Conservation (phyloP, 2,888 invertebrate species). For the Tillus elongatus region DNA sequence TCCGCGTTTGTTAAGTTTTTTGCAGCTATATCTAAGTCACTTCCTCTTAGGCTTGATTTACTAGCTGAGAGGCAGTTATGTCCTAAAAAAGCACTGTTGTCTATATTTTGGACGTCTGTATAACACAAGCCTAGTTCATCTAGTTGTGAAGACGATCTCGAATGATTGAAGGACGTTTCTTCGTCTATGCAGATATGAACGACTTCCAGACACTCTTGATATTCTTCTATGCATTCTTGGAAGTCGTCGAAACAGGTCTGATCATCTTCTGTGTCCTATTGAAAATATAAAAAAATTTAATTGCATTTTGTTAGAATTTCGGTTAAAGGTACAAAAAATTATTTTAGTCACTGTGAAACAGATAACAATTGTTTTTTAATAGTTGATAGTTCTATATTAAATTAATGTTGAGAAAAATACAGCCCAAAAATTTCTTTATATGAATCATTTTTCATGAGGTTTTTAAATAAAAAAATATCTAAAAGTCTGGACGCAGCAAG, state of each 20-base stretch:
- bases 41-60: conserved; percentile 29
- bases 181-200: conserved; percentile 55
- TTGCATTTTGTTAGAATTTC: no score
- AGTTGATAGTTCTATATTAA: no score
- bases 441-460: no score
- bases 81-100: conserved; percentile 8
- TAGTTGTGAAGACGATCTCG: conserved; percentile 32
- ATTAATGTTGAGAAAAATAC: no score
- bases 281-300: no score
- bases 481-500: no score
- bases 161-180: conserved; percentile 45
- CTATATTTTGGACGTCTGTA: conserved; percentile 16
- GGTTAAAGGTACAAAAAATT: no score
- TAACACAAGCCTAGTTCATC: conserved; percentile 28
- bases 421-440: no score
- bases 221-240: conserved; percentile 57
- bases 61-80: neutral
- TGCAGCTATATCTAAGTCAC: neutral
- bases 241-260: conserved; percentile 56
- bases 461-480: no score
- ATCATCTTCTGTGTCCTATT: conserved; percentile 52
- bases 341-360: no score
- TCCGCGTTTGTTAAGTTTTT: neutral
- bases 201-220: conserved; percentile 54
- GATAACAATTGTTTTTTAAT: no score